These are phyloP conservation scores for Phyllopteryx taeniolatus DNA, from an alignment of 2,113 vertebrate species.

Conservation along the genomic window DNA sequence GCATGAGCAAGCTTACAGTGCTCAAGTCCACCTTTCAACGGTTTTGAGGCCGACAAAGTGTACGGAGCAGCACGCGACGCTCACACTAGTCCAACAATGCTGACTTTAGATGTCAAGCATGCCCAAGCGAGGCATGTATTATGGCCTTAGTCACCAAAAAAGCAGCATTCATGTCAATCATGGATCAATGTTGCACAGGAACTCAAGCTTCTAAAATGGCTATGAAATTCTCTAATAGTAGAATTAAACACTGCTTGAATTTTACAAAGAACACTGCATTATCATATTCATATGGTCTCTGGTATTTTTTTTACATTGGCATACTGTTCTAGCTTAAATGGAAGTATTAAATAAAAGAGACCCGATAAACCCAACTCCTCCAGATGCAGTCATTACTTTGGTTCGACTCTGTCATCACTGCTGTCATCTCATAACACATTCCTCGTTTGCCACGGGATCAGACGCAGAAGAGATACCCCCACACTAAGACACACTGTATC, in stretches of 20 bases:
- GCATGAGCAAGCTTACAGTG: neutral
- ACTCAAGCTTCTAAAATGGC: too few relatives aligned
- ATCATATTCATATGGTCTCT: neutral
- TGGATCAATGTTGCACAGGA: too few relatives aligned
- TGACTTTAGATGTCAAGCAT: neutral
- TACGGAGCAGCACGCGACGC: neutral
- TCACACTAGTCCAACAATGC: neutral
- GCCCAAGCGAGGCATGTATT: neutral
- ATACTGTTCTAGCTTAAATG: neutral
- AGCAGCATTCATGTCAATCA: too few relatives aligned
- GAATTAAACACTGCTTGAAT: too few relatives aligned
- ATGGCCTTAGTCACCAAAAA: neutral
- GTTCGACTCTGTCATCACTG: neutral
- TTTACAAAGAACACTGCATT: neutral
- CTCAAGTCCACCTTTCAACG: neutral
- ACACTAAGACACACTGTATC: neutral
- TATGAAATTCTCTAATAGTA: too few relatives aligned
- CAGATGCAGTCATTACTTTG: neutral
- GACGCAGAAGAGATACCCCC: neutral
- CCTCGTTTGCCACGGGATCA: neutral
- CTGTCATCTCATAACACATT: neutral
- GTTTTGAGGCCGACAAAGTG: neutral
- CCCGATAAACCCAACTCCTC: neutral
- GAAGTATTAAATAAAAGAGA: neutral
- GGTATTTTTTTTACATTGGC: neutral